Conservation (phyloP, 2,888 invertebrate species). For the Xestia xanthographa region DNA sequence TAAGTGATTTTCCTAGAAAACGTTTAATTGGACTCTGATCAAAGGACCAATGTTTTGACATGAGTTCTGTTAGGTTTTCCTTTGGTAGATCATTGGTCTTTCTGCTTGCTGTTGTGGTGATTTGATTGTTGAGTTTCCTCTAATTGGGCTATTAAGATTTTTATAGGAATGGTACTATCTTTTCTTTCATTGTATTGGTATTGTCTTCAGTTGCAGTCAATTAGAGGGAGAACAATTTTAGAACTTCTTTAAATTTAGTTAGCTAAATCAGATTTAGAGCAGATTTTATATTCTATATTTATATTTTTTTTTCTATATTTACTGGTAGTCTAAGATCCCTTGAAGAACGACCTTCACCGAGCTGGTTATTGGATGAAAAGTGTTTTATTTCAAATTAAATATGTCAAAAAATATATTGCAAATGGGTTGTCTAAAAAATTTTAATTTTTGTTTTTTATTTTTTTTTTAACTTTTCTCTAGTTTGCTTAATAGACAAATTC, state of each 20-base stretch:
- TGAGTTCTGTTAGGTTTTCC: conserved; percentile 67
- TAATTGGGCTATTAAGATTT: conserved; percentile 38
- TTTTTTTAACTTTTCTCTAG: no score
- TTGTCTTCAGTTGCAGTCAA: conserved; percentile 15
- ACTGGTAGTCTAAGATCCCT: no score
- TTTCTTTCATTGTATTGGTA: conserved; percentile 7
- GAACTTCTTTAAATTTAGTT: neutral
- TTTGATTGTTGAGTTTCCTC: conserved; percentile 32
- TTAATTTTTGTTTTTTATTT: no score
- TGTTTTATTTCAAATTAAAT: no score
- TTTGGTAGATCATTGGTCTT: conserved; percentile 41
- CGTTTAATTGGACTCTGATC: conserved; percentile 83
- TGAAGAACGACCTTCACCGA: no score
- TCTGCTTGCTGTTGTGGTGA: conserved; percentile 12
- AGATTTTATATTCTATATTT: no score
- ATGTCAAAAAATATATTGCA: no score
- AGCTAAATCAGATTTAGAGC: neutral
- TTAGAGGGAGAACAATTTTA: neutral
- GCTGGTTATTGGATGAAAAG: no score
- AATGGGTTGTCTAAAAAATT: no score
- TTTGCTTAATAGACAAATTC: no score
- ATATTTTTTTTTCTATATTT: no score
- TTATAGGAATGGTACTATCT: conserved; percentile 5
- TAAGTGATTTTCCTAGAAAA: conserved; percentile 86
- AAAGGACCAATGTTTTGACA: conserved; percentile 86